Evolutionary conservation across 2,797 vertebrate species (phyloP).

Genomic region (Argya squamiceps): DNA sequence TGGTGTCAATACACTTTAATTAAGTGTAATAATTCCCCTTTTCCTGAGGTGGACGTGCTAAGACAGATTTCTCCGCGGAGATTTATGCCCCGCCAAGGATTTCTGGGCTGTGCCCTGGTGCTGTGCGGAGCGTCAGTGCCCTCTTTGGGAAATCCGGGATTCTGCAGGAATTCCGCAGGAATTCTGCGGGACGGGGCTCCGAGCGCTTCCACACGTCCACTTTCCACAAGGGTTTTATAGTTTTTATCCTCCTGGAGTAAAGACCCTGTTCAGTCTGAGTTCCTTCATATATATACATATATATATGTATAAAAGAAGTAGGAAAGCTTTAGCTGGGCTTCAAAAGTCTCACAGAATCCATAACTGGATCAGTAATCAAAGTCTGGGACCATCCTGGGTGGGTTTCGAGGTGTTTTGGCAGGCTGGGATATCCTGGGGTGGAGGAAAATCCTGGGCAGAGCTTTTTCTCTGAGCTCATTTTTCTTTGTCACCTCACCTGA

Average conservation of each 20-base stretch:
- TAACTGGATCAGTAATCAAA: background rate
- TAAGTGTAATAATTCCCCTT: constrained; percentile 88
- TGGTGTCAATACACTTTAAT: constrained; percentile 89
- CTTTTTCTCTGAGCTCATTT: background rate
- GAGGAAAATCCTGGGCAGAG: fast-evolving
- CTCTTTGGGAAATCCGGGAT: constrained; percentile 74
- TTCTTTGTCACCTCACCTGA: background rate
- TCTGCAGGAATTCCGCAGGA: background rate
- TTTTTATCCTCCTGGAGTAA: background rate
- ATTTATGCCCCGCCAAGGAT: constrained; percentile 38
- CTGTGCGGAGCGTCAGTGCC: constrained; percentile 81
- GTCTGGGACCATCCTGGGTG: background rate
- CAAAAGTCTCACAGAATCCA: background rate
- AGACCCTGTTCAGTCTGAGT: background rate
- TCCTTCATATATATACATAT: no score
- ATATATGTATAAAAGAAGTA: no score
- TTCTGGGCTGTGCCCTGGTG: background rate
- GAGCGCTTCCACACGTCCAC: background rate
- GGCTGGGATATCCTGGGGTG: background rate
- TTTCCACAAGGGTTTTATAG: background rate
- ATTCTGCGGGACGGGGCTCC: background rate
- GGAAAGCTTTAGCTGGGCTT: background rate
- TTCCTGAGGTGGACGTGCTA: constrained; percentile 85
- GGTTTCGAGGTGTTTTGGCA: background rate
- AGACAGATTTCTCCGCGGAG: constrained; percentile 76